Evolutionary conservation across 2,113 vertebrate genomes (phyloP), one percentile per base, ranked within the genome.

Genomic region (Syrmaticus mikado): DNA sequence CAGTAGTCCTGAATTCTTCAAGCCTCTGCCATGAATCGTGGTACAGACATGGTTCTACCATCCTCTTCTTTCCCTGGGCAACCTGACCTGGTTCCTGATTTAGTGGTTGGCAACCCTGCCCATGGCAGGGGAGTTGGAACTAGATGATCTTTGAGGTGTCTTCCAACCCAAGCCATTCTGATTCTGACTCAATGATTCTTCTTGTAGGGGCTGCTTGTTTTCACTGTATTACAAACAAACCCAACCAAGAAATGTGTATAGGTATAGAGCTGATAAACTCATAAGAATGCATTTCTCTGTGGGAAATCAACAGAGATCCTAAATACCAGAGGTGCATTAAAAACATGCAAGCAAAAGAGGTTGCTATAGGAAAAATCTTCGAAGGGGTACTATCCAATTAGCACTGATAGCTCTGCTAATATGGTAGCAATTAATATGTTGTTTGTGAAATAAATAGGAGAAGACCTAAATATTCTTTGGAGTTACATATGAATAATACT

Each of bases 391-490:
- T 94, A 87, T 93, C 95, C 85, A 70, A 91, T 95, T 96, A 96
- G 91, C 71, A 93, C 78, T 93, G 96, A 90, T 91, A 90, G 77
- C 89, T 95, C 82, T 90, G 93, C 92, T 96, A 95, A 95, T 87
- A 90, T 90, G 89, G 87, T 93, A 94, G 92, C 90, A 96, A 97
- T 96, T 95, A 97, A 96, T 96, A 87, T 66, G 92, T 92, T 96
- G 93, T 94, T 96, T 88, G 93, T 88, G 95, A 93, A 95, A 94
- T 96, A 96, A 93, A 95, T 91, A 94, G 84, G 94, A 70, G 93
- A 95, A 96, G 95, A 96, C 97, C 97, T 97, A 96, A 95, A 96
- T 95, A 95, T 87, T 95, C 91, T 95, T 96, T 91, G 95, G 97
- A 88, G 93, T 97, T 96, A 91, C 82, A 67, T 95, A 62, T 71